phyloP scores from a whole-genome alignment of 2,113 vertebrate genomes.

The Lichenostomus cassidix region DNA sequence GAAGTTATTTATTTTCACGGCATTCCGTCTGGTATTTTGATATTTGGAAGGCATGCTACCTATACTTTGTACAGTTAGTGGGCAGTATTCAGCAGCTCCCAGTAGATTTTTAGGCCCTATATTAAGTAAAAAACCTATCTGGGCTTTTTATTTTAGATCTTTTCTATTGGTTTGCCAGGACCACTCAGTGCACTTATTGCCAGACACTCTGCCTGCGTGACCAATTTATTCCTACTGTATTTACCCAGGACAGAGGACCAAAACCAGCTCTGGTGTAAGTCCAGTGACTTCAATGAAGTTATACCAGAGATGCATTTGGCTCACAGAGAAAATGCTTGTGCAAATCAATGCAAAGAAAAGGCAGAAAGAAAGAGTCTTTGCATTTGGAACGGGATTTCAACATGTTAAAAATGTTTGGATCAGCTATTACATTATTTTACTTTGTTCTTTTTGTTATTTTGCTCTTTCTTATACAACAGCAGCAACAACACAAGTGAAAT shows the following conservation, averaged over 20 bases:
- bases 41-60: constrained; percentile 85
- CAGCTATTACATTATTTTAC: constrained; percentile 61
- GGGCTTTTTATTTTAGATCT: constrained; percentile 71
- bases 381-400: constrained; percentile 7
- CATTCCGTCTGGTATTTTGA: constrained; percentile 84
- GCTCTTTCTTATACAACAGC: constrained; percentile 64
- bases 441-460: constrained; percentile 67
- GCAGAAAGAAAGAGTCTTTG: constrained; percentile 14
- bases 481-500: constrained; percentile 65
- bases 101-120: constrained; percentile 78
- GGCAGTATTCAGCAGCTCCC: constrained; percentile 82
- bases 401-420: constrained; percentile 48
- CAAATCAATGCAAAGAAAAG: constrained; percentile 46
- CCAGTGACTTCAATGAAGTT: constrained; percentile 60
- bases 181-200: constrained; percentile 63
- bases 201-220: constrained; percentile 57
- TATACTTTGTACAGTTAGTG: constrained; percentile 85
- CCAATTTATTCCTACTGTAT: constrained; percentile 64
- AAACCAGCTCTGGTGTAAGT: constrained; percentile 63
- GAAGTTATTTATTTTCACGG: constrained; percentile 87
- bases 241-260: constrained; percentile 60
- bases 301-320: constrained; percentile 63
- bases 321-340: constrained; percentile 35
- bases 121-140: constrained; percentile 77
- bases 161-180: constrained; percentile 68